A percentile compares a stretch with the other conserved stretches of the same genome.
phyloP scores from a whole-genome alignment of 2,113 vertebrate genomes.

The Vireo altiloquus region DNA sequence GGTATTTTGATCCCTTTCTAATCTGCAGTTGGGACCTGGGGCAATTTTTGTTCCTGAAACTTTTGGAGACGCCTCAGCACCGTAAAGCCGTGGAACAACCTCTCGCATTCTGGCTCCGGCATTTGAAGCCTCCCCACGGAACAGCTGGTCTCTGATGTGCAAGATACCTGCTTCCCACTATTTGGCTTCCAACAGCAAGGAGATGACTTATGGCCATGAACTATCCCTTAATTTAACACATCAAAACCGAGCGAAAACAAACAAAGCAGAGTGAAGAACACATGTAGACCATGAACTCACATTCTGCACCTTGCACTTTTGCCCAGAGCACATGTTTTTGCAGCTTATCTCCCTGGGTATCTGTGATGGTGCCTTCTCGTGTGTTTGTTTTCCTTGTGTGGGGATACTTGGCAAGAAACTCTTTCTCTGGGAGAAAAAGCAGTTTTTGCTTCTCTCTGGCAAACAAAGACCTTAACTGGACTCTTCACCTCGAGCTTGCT shows the following conservation, averaged over 20 bases:
- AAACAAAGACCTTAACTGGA: slow-evolving; percentile 1
- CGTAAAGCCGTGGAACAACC: not conserved
- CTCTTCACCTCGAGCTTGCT: not conserved
- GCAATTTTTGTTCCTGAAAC: slow-evolving; percentile 7
- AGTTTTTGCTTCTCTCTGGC: slow-evolving; percentile 21
- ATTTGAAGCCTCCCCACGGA: slow-evolving; percentile 37
- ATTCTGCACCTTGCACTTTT: slow-evolving; percentile 60
- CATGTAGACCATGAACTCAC: slow-evolving; percentile 56
- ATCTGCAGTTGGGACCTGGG: slow-evolving; percentile 15
- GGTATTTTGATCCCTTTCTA: slow-evolving; percentile 11
- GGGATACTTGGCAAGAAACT: slow-evolving; percentile 50
- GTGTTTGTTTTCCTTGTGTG: slow-evolving; percentile 62
- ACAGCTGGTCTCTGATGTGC: slow-evolving; percentile 68
- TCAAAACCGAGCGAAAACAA: slow-evolving; percentile 62
- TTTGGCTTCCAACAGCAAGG: slow-evolving; percentile 52
- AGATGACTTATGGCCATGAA: slow-evolving; percentile 56
- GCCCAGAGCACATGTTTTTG: slow-evolving; percentile 51
- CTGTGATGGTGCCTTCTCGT: slow-evolving; percentile 29
- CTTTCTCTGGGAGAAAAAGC: slow-evolving; percentile 41
- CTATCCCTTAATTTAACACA: slow-evolving; percentile 66
- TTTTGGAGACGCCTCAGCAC: slow-evolving; percentile 10
- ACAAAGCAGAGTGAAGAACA: slow-evolving; percentile 46
- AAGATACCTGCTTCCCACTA: slow-evolving; percentile 56
- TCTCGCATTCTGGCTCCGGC: not conserved
- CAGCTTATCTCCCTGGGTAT: slow-evolving; percentile 42